Percentiles rank a stretch among this genome's conserved stretches.
phyloP scores from a whole-genome alignment of 2,113 vertebrate genomes.

The Paralichthys olivaceus region DNA sequence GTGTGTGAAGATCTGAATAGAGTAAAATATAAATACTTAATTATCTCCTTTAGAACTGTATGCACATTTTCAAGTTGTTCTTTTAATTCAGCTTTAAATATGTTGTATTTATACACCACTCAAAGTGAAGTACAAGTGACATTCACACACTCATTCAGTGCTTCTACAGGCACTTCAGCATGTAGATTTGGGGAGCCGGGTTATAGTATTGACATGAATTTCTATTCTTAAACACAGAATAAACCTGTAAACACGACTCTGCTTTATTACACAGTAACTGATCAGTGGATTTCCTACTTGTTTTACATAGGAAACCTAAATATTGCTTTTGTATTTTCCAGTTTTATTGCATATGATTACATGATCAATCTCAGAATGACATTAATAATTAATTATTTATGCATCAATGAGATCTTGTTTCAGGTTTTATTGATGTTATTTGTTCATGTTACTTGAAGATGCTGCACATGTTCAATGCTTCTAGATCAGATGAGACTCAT shows the following conservation, averaged over 20 bases:
- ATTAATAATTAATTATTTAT: conserved; percentile 24
- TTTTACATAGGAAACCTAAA: neutral
- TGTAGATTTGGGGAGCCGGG: no score
- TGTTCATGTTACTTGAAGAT: neutral
- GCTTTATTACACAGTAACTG: neutral
- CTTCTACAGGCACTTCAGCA: no score
- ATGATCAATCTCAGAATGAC: neutral
- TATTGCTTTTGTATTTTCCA: neutral
- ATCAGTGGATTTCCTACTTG: neutral
- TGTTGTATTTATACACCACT: no score
- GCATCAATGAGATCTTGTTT: conserved; percentile 15
- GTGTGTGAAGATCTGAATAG: neutral
- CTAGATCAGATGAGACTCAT: neutral
- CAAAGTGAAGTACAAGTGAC: no score
- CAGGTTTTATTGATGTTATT: neutral
- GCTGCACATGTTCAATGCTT: neutral
- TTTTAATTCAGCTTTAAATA: neutral
- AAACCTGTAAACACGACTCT: no score
- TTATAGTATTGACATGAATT: no score
- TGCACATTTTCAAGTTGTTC: neutral
- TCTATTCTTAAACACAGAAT: no score
- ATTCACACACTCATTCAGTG: no score
- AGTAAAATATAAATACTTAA: neutral
- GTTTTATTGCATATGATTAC: neutral
- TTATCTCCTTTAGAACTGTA: neutral